phyloP scores from a whole-genome alignment of 2,113 vertebrate genomes.

The Mohoua ochrocephala region DNA sequence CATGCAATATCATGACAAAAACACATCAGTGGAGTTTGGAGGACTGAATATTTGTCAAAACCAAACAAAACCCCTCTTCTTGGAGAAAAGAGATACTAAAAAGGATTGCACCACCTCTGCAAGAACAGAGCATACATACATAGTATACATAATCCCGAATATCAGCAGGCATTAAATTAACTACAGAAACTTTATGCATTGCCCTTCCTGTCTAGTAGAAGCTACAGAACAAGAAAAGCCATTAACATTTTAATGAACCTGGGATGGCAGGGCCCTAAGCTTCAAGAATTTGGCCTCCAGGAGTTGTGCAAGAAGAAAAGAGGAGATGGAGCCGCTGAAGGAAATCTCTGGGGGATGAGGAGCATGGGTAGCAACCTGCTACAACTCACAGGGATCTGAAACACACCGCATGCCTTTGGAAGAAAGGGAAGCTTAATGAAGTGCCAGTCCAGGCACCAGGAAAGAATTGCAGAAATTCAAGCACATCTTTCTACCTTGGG shows the following conservation, averaged over 20 bases:
- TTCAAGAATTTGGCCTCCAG: not conserved
- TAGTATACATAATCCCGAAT: not conserved
- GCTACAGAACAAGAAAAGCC: slow-evolving; percentile 34
- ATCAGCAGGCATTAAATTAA: not conserved
- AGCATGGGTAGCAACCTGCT: not conserved
- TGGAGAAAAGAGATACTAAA: not conserved
- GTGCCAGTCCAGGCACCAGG: not conserved
- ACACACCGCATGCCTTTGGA: not conserved
- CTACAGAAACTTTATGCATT: not conserved
- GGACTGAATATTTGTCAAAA: not conserved
- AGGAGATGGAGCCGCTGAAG: not conserved
- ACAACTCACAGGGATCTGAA: not conserved
- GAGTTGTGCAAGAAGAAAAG: not conserved
- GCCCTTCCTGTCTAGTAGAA: slow-evolving; percentile 17
- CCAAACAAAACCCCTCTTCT: not conserved
- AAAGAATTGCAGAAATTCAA: not conserved
- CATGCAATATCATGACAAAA: not conserved
- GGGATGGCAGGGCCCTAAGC: not conserved
- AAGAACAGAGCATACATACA: not conserved
- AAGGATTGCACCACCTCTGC: not conserved
- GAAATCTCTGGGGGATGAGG: not conserved
- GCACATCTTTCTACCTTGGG: not conserved
- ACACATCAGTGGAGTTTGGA: not conserved
- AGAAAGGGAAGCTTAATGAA: not conserved
- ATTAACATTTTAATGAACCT: slow-evolving; percentile 14